phyloP scores from a whole-genome alignment of 2,113 vertebrate genomes.

The Sigmodon hispidus region DNA sequence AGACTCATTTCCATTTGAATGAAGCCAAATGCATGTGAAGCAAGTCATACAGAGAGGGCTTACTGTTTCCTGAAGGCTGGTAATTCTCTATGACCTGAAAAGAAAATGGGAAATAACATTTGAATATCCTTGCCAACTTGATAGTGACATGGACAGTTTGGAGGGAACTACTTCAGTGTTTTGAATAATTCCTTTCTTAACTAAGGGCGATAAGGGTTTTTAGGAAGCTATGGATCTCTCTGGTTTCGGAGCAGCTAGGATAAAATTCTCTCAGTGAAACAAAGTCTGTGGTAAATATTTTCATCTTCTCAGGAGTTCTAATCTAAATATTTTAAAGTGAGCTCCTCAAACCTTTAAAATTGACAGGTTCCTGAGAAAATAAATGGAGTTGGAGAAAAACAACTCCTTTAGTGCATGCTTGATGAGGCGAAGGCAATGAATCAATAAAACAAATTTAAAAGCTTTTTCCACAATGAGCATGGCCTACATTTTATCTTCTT shows the following conservation, averaged over 20 bases:
- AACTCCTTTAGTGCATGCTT: slow-evolving; percentile 48
- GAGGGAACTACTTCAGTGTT: slow-evolving; percentile 38
- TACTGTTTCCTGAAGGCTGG: slow-evolving; percentile 57
- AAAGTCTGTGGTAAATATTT: slow-evolving; percentile 41
- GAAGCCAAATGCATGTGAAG: slow-evolving; percentile 28
- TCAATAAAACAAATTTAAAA: slow-evolving; percentile 70
- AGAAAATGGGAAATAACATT: slow-evolving; percentile 46
- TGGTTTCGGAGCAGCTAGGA: rapidly evolving
- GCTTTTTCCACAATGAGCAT: slow-evolving; percentile 56
- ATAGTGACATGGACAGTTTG: not conserved
- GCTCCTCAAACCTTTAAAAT: slow-evolving; percentile 56
- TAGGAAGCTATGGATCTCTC: not conserved
- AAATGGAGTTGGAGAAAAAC: slow-evolving; percentile 8
- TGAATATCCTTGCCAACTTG: not conserved
- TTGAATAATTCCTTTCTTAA: slow-evolving; percentile 40
- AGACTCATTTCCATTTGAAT: not conserved
- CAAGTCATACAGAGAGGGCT: slow-evolving; percentile 18
- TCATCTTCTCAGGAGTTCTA: not conserved
- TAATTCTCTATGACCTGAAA: slow-evolving; percentile 51
- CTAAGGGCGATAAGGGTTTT: not conserved
- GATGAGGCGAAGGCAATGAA: not conserved
- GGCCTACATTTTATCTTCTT: slow-evolving; percentile 52
- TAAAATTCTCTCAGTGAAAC: not conserved
- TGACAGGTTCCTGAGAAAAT: slow-evolving; percentile 36
- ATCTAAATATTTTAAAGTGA: slow-evolving; percentile 47